Base-by-base conservation (phyloP, 2,113 vertebrate species). In the Cryptotis parvus region DNA sequence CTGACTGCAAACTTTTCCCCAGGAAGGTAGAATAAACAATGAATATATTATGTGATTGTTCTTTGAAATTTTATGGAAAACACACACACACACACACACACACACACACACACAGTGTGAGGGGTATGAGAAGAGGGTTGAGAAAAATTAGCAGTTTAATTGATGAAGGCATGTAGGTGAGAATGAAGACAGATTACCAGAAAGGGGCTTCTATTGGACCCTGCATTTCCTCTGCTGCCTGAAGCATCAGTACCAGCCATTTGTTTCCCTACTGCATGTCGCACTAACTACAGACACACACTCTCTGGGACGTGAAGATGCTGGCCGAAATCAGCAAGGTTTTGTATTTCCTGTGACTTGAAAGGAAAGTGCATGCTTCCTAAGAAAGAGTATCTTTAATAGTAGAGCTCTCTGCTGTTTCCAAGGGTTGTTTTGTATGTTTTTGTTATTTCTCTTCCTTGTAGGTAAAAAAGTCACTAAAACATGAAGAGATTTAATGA, bases 191-290 rank as follows among this genome's bases (percentile, higher is more conserved):
- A 24, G 55, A 24, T 58, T 24, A 24, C 55, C 16, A 18, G 16
- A 20, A 58, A 20, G 4, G 20, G 22, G 55, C 55, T 58, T 84
- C 45, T 43, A 52, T 39, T 95, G 41, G 33, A 86, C 95, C 91
- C 96, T 87, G 24, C 26, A 82, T 95, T 93, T 96, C 84, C 55
- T 89, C 89, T 35, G 2, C 84, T 95, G n/a, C 61, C 63, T 76
- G 15, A 9, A 55, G 45, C 66, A 49, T 31, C 92, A 41, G 24
- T 27, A 88, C 37, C 61, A 58, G 33, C 0, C 29, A 29, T 65
- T 37, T 2, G 4, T 5, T 22, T 93, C 95, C 78, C n/a, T 87
- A 7, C 18, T 89, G 80, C 49, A 74, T 26, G 24, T 80, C 55
- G 55, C 80, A 65, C 65, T 63, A 45, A 55, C 33, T 22, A 52